Percentiles rank a stretch among this genome's conserved stretches.
These are phyloP conservation scores for Lasioglossum calceatum DNA, from an alignment of 2,888 invertebrate genomes.

Conservation along the genomic window DNA sequence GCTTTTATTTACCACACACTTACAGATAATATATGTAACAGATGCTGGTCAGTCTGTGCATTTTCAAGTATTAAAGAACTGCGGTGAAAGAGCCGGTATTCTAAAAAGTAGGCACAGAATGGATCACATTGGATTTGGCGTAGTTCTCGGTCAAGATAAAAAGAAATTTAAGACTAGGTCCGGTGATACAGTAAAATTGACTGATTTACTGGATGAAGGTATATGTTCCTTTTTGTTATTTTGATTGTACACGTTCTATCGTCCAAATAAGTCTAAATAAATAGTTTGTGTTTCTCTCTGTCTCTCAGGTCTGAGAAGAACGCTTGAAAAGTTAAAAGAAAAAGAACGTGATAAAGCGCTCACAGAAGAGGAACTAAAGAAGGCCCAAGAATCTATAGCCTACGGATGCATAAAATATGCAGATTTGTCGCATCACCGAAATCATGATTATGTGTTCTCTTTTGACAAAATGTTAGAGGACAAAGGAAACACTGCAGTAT, in stretches of 20 bases:
- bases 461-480: conserved; percentile 99
- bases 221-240: conserved; percentile 34
- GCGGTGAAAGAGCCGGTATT: conserved; percentile 92
- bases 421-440: conserved; percentile 96
- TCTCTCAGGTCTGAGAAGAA: conserved; percentile 88
- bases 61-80: conserved; percentile 91
- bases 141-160: conserved; percentile 98
- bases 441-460: conserved; percentile 98
- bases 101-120: conserved; percentile 88
- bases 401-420: conserved; percentile 99
- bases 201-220: conserved; percentile 96
- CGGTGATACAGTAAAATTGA: conserved; percentile 96
- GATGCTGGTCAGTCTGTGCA: conserved; percentile 96
- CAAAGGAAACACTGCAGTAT: conserved; percentile 99
- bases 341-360: conserved; percentile 95
- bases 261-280: background rate
- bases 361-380: conserved; percentile 91
- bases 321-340: conserved; percentile 93
- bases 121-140: conserved; percentile 98
- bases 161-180: conserved; percentile 99
- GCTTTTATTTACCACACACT: background rate
- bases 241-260: background rate
- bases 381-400: conserved; percentile 96
- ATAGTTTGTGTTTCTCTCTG: background rate
- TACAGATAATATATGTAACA: conserved; percentile 88